Percentiles rank a stretch among this genome's conserved stretches.
These are phyloP conservation scores for Notocelia uddmanniana DNA, from an alignment of 2,888 invertebrate species.

Conservation along the genomic window DNA sequence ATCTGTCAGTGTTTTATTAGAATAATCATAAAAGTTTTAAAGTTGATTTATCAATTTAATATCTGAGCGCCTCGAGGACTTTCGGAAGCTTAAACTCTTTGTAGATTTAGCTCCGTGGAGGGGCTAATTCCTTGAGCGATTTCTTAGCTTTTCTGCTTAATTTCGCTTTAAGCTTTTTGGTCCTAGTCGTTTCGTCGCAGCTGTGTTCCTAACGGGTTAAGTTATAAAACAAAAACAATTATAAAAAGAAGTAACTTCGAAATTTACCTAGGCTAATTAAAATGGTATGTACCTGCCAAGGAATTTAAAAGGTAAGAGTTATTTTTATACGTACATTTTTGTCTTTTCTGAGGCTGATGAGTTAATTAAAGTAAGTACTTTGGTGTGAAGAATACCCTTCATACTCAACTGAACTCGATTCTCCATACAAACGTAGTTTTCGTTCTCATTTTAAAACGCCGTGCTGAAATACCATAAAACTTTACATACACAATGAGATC, in stretches of 20 bases:
- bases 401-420: too few species aligned
- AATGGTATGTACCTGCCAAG: too few species aligned
- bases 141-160: constrained; percentile 30
- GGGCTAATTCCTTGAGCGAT: constrained; percentile 11
- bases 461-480: too few species aligned
- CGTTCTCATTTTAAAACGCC: too few species aligned
- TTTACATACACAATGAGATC: too few species aligned
- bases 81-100: constrained; percentile 10
- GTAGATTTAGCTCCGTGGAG: constrained; percentile 23
- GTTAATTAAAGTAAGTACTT: too few species aligned
- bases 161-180: constrained; percentile 11
- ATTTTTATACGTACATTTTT: too few species aligned
- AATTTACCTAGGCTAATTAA: background rate
- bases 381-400: too few species aligned
- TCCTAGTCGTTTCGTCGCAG: constrained; percentile 7
- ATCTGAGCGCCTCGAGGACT: background rate
- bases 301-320: too few species aligned
- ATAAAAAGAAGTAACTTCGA: background rate
- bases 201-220: constrained; percentile 8
- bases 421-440: too few species aligned
- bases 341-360: too few species aligned
- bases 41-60: constrained; percentile 28
- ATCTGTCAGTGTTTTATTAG: background rate
- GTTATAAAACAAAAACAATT: constrained; percentile 9
- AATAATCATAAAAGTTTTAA: background rate